A percentile compares a stretch with the other conserved stretches of the same genome.
Conservation (phyloP, 2,888 invertebrate species). For the Thecophora atra region DNA sequence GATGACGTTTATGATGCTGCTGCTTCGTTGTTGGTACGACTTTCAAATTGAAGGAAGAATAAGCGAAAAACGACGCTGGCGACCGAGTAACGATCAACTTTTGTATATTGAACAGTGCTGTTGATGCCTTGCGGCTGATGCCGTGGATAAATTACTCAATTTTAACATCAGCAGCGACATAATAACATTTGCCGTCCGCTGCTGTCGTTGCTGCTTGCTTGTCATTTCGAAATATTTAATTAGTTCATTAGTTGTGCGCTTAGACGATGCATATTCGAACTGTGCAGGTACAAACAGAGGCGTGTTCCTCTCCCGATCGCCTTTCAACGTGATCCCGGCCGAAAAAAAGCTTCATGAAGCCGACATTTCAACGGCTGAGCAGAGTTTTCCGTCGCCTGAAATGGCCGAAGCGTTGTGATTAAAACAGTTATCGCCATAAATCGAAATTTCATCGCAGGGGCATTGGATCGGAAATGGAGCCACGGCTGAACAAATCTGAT, state of each 20-base stretch:
- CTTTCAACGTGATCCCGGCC: too few species aligned
- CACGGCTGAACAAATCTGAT: too few species aligned
- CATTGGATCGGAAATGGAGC: too few species aligned
- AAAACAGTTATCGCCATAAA: too few species aligned
- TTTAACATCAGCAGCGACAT: constrained; percentile 53
- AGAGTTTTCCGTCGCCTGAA: too few species aligned
- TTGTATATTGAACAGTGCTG: constrained; percentile 30
- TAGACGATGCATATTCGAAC: too few species aligned
- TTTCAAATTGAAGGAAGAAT: background rate
- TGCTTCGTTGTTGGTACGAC: constrained; percentile 27
- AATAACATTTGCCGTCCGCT: constrained; percentile 34
- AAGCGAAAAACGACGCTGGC: background rate
- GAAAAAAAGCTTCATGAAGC: too few species aligned
- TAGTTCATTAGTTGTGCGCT: background rate
- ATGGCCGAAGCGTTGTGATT: too few species aligned
- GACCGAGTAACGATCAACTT: background rate
- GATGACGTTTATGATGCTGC: constrained; percentile 41
- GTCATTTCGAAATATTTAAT: constrained; percentile 24
- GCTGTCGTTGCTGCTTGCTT: constrained; percentile 16
- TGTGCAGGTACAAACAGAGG: too few species aligned
- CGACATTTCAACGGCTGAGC: too few species aligned
- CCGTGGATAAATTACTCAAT: constrained; percentile 65
- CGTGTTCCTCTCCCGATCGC: too few species aligned
- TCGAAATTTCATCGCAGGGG: too few species aligned
- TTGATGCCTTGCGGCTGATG: constrained; percentile 41